Evolutionary conservation across 2,113 vertebrate species (phyloP).

Genomic region (Nothoprocta pentlandii): DNA sequence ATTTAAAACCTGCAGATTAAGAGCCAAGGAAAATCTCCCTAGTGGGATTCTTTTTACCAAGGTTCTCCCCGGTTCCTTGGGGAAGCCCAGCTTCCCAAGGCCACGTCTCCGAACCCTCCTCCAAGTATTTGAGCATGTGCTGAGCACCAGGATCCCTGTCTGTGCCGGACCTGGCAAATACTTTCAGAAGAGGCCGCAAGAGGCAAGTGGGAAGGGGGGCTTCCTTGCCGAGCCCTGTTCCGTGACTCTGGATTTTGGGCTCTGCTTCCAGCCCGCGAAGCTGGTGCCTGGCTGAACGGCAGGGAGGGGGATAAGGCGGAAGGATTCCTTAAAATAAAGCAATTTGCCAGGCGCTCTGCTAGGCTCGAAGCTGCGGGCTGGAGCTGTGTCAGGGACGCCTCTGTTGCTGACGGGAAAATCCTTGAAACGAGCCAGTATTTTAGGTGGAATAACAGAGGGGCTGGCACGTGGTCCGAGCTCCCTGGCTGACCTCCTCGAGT

Average conservation of each 20-base stretch:
- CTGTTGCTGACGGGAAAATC: not conserved
- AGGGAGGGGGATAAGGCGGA: not conserved
- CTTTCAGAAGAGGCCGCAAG: not conserved
- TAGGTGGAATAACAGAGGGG: not conserved
- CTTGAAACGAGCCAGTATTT: not conserved
- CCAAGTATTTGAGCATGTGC: not conserved
- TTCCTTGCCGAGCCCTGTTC: accelerated
- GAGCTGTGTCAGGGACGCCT: accelerated
- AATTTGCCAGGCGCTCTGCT: accelerated
- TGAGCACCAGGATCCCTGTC: not conserved
- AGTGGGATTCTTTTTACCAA: not conserved
- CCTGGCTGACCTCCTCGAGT: not conserved
- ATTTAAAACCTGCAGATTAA: not conserved
- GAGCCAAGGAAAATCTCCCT: not conserved
- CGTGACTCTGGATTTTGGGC: not conserved
- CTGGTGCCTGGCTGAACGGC: not conserved
- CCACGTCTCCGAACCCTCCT: accelerated
- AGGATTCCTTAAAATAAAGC: not conserved
- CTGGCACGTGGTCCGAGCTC: not conserved
- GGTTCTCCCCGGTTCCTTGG: not conserved
- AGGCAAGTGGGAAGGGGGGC: not conserved
- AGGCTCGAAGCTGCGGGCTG: not conserved
- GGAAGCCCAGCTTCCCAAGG: not conserved
- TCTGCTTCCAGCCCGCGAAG: not conserved
- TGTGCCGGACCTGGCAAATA: not conserved